Evolutionary conservation across 2,797 vertebrate species (phyloP), one percentile per base, ranked within the genome.

Genomic region (Antrozous pallidus): DNA sequence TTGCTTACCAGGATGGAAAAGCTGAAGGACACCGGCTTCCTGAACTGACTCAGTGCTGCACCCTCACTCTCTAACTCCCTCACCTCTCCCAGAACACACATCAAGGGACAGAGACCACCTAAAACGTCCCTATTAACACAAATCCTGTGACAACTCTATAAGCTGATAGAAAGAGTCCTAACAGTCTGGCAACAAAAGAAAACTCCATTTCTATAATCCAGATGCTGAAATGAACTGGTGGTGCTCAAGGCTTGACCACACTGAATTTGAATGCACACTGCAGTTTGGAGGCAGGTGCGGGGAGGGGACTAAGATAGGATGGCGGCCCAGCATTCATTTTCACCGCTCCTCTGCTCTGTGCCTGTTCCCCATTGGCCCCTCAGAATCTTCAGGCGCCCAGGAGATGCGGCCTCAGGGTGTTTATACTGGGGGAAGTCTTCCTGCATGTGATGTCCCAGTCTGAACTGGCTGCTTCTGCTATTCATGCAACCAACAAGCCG

Each of bases 21-120:
- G n/a, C 75, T 67, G 89, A 94, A 97, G 93, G 90, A 54, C 88
- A 82, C 11, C 16, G 38, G 80, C 49, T 88, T 81, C 40, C n/a
- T 2, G 33, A 51, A 18, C 6, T 6, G 47, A 90, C n/a, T 90
- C 58, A 16, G 67, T 4, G 1, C n/a, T 28, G 33, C 26, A 26
- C 17, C 2, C 9, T 18, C 8, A 5, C 45, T 1, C 51, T 8
- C 36, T 20, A 22, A 22, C 20, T 56, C 22, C 71, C 26, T 54
- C 40, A n/a, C 31, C 13, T 49, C 18, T 70, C 24, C 17, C 22
- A 70, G 26, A 70, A 33, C 45, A 36, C 49, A 42, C 16, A 2
- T 40, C 6, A 14, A 65, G 90, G 47, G 51, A 36, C 36, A 71
- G 58, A 93, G 33, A 61, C 24, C 31, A 36, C 67, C 67, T 36